These are phyloP conservation scores for Asteroscopus sphinx DNA, from an alignment of 2,888 invertebrate species.

Conservation along the genomic window DNA sequence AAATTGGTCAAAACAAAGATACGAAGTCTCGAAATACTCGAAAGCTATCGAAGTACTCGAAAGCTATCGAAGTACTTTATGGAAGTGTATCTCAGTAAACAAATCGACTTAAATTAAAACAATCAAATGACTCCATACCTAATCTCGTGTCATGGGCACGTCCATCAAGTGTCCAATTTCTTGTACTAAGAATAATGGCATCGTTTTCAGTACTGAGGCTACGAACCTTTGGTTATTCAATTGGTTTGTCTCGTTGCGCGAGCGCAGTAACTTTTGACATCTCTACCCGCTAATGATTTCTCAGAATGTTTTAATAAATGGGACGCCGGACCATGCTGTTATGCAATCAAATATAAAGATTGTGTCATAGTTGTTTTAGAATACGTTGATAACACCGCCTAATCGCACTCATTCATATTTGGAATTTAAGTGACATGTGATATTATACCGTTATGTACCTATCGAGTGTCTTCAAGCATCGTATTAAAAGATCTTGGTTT, in stretches of 20 bases:
- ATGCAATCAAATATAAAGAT: conserved; percentile 55
- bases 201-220: not conserved
- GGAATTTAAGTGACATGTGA: conserved; percentile 8
- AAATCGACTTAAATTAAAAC: conserved; percentile 7
- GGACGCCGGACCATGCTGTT: conserved; percentile 54
- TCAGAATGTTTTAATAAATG: conserved; percentile 64
- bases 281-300: conserved; percentile 53
- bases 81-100: no score
- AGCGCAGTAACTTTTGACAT: conserved; percentile 15
- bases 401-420: conserved; percentile 38
- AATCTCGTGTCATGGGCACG: conserved; percentile 16
- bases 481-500: no score
- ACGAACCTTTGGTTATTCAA: conserved; percentile 22
- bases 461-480: not conserved
- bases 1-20: no score
- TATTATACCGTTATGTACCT: not conserved
- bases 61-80: no score
- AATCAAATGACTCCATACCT: conserved; percentile 1
- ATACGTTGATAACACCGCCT: conserved; percentile 39
- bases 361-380: conserved; percentile 57
- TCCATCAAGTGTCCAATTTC: conserved; percentile 23
- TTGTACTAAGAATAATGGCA: not conserved
- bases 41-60: no score
- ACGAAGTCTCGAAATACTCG: no score
- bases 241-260: conserved; percentile 27